Percentiles rank a stretch among this genome's conserved stretches.
Conservation (phyloP, 2,113 vertebrate species). For the Brachypteracias leptosomus region DNA sequence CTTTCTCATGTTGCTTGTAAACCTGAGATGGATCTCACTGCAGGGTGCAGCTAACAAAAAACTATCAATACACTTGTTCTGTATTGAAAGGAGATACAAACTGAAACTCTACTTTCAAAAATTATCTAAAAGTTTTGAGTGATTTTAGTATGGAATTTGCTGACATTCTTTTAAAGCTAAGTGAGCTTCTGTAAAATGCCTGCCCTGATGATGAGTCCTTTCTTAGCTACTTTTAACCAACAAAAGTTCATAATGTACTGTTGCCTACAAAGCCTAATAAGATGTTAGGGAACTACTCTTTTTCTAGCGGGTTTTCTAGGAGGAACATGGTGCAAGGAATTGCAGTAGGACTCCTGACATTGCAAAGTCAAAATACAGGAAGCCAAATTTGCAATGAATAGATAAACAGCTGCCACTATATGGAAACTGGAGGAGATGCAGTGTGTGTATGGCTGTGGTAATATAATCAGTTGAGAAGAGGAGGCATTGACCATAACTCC, state of each 20-base stretch:
- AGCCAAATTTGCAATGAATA: background rate
- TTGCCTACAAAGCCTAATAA: background rate
- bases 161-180: background rate
- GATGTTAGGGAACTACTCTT: background rate
- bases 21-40: conserved; percentile 31
- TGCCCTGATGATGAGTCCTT: background rate
- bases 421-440: background rate
- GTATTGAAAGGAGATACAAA: background rate
- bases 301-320: background rate
- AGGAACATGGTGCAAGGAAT: background rate
- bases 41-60: conserved; percentile 33
- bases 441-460: background rate
- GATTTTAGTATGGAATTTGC: background rate
- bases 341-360: background rate
- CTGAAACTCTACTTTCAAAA: background rate
- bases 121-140: background rate
- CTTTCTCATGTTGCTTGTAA: conserved; percentile 27
- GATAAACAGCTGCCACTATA: background rate
- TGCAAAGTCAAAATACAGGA: background rate
- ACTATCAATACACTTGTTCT: background rate
- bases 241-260: background rate
- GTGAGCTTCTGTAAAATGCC: background rate
- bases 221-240: background rate
- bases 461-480: background rate
- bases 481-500: background rate